phyloP scores from a whole-genome alignment of 2,113 vertebrate species.

The Abramis brama region DNA sequence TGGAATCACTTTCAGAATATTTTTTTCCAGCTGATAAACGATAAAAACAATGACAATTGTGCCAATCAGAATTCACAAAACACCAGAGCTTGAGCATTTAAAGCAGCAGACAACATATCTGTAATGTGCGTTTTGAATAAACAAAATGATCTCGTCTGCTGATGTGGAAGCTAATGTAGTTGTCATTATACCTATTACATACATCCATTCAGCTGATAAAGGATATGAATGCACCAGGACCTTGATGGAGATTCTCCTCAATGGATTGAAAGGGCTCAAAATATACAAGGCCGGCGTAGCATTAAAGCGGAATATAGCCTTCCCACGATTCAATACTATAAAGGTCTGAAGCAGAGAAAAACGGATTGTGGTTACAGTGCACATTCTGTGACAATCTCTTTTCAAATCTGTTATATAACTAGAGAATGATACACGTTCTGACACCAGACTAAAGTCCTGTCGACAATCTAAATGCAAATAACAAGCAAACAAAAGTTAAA shows the following conservation, averaged over 20 bases:
- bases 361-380: background rate
- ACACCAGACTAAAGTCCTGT: background rate
- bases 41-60: too few species aligned
- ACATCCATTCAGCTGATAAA: slow-evolving; percentile 70
- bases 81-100: too few species aligned
- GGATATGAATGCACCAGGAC: slow-evolving; percentile 99
- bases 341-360: slow-evolving; percentile 89
- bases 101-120: too few species aligned
- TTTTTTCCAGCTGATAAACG: too few species aligned
- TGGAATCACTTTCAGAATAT: too few species aligned
- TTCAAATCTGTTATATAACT: slow-evolving; percentile 14
- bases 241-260: slow-evolving; percentile 94
- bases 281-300: slow-evolving; percentile 97
- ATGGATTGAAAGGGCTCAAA: slow-evolving; percentile 94
- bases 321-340: slow-evolving; percentile 98
- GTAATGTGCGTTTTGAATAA: too few species aligned
- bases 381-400: background rate
- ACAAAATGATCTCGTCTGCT: too few species aligned
- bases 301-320: slow-evolving; percentile 97
- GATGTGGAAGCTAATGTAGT: too few species aligned
- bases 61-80: too few species aligned
- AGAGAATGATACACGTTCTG: background rate
- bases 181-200: background rate
- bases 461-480: background rate
- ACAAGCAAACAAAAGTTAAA: background rate